phyloP scores from a whole-genome alignment of 2,113 vertebrate genomes.

The Ceyx cyanopectus region DNA sequence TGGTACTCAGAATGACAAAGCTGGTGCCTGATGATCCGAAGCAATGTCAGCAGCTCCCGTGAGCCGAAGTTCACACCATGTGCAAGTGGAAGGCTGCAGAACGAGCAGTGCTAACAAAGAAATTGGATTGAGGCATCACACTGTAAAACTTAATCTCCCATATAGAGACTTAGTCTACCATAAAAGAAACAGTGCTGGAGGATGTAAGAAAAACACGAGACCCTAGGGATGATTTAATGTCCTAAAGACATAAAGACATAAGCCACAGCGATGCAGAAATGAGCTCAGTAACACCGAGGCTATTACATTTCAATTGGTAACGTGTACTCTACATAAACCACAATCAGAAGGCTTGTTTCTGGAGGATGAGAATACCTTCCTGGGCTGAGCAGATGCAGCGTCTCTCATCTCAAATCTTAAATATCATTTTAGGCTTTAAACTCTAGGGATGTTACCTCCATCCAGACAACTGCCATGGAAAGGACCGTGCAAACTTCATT shows the following conservation, averaged over 20 bases:
- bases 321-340: not conserved
- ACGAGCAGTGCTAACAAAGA: not conserved
- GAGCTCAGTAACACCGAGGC: not conserved
- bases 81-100: not conserved
- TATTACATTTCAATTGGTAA: not conserved
- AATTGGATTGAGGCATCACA: not conserved
- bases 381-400: not conserved
- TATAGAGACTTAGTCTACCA: not conserved
- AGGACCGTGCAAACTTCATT: rapidly evolving
- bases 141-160: constrained; percentile 38
- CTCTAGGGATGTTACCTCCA: not conserved
- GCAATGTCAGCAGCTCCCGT: rapidly evolving
- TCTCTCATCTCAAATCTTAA: not conserved
- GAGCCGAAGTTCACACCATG: rapidly evolving
- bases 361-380: not conserved
- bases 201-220: not conserved
- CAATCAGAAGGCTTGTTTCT: not conserved
- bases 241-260: constrained; percentile 7
- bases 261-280: not conserved
- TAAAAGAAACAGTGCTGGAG: not conserved
- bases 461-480: not conserved
- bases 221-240: constrained; percentile 24
- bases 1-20: not conserved
- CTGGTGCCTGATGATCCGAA: rapidly evolving
- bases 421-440: not conserved